Base-by-base conservation (phyloP, 2,113 vertebrate species). In the Campylorhamphus procurvoides region DNA sequence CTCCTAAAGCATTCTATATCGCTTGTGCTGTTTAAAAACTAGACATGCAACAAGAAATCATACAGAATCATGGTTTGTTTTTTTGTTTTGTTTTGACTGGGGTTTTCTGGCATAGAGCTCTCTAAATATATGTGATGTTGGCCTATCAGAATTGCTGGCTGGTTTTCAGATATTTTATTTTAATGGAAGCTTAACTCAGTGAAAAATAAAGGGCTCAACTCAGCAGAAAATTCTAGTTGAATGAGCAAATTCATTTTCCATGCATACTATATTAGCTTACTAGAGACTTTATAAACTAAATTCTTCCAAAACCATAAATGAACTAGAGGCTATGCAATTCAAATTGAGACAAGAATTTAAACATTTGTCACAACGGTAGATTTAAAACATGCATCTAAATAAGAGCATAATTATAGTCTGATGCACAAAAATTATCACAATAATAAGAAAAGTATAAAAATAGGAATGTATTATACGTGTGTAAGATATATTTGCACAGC, bases 191-290 rank as follows among this genome's bases (percentile, higher is more conserved):
- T 96, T 93, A 94, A 91, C 46, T 87, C 56, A 83, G 79, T 90
- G 71, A 94, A 91, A 97, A 89, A 95, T 87, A 96, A 96, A 92
- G 59, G 58, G 39, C 58, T 97, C 64, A 94, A 85, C 80, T 97
- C 89, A 95, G 82, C 79, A 94, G 82, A 97, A 97, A 97, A 89
- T 86, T 92, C 94, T 97, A 96, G 44, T 88, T 97, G 91, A 97
- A 96, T 91, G 94, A 97, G 94, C 71, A 91, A 94, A 95, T 91
- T 96, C 71, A 78, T 97, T 98, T 96, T 91, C 91, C 39, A 84
- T 95, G 81, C 63, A 91, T 94, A 93, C 52, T 23, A 20, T 93
- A 94, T 95, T 96, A 95, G 66, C 47, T 95, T 88, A 92, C 64
- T 60, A 78, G 67, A 72, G 49, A 94, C 72, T 93, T 96, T 62